A percentile compares a stretch with the other conserved stretches of the same genome.
Evolutionary conservation across 2,888 invertebrate species (phyloP).

Genomic region (Xestia c-nigrum): DNA sequence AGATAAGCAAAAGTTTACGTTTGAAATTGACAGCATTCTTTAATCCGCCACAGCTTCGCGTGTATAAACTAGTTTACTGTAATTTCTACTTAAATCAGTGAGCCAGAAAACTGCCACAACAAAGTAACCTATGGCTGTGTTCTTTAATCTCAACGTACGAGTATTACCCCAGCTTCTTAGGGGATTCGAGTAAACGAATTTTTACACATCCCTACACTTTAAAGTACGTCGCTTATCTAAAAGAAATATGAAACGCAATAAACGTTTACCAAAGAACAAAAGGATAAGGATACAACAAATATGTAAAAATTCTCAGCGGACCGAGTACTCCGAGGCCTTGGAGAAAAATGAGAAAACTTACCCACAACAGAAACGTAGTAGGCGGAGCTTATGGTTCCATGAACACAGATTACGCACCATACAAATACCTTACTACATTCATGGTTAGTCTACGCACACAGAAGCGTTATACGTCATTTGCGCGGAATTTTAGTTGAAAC

Average conservation of each 20-base stretch:
- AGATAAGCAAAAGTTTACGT: neutral
- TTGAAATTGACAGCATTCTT: slow-evolving; percentile 12
- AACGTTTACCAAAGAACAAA: slow-evolving; percentile 54
- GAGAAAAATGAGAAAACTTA: slow-evolving; percentile 60
- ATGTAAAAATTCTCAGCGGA: slow-evolving; percentile 62
- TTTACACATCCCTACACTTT: slow-evolving; percentile 46
- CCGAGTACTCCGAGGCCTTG: slow-evolving; percentile 31
- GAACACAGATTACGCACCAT: slow-evolving; percentile 43
- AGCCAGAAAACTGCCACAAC: slow-evolving; percentile 32
- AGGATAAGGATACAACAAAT: slow-evolving; percentile 55
- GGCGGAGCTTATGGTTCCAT: slow-evolving; percentile 29
- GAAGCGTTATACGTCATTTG: slow-evolving; percentile 36
- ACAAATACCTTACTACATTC: slow-evolving; percentile 23
- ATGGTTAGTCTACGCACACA: slow-evolving; percentile 32
- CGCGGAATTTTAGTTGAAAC: slow-evolving; percentile 37
- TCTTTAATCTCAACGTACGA: slow-evolving; percentile 46
- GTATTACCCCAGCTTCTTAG: slow-evolving; percentile 20
- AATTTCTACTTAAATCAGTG: slow-evolving; percentile 30
- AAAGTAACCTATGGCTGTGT: slow-evolving; percentile 20
- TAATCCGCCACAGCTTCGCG: neutral
- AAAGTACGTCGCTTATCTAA: slow-evolving; percentile 56
- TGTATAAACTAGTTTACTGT: slow-evolving; percentile 4
- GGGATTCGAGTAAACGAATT: slow-evolving; percentile 39
- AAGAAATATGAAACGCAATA: slow-evolving; percentile 61
- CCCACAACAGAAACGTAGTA: slow-evolving; percentile 26